phyloP scores from a whole-genome alignment of 1,140 invertebrate species.

The Metopolophium dirhodum region DNA sequence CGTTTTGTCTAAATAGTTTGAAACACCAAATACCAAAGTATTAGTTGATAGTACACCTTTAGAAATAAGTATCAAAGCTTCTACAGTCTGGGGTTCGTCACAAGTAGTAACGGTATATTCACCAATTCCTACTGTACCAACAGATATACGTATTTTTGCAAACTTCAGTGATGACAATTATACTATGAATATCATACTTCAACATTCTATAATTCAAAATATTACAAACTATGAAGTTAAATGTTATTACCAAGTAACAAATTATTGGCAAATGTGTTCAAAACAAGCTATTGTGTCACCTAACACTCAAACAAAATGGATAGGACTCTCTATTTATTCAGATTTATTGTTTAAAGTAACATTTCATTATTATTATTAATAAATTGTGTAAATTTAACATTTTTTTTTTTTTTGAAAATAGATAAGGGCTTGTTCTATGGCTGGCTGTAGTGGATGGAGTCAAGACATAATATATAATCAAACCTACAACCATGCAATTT shows the following conservation, averaged over 20 bases:
- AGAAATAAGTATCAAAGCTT: slow-evolving; percentile 76
- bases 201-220: slow-evolving; percentile 42
- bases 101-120: slow-evolving; percentile 71
- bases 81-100: slow-evolving; percentile 84
- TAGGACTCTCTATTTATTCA: not conserved
- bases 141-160: slow-evolving; percentile 74
- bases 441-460: slow-evolving; percentile 75
- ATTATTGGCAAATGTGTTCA: not conserved
- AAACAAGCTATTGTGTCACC: slow-evolving; percentile 14
- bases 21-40: slow-evolving; percentile 27
- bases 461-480: slow-evolving; percentile 64
- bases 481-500: not conserved
- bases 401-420: slow-evolving; percentile 61
- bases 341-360: slow-evolving; percentile 46
- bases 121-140: slow-evolving; percentile 75
- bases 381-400: not conserved
- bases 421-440: slow-evolving; percentile 80
- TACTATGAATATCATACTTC: slow-evolving; percentile 31
- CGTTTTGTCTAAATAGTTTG: slow-evolving; percentile 23
- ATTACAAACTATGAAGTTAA: slow-evolving; percentile 37
- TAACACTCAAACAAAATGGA: slow-evolving; percentile 6
- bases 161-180: slow-evolving; percentile 61
- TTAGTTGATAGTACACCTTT: slow-evolving; percentile 67
- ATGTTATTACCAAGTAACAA: not conserved
- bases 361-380: slow-evolving; percentile 14